Base-by-base conservation (phyloP, 2,113 vertebrate genomes). In the Patagioenas fasciata region DNA sequence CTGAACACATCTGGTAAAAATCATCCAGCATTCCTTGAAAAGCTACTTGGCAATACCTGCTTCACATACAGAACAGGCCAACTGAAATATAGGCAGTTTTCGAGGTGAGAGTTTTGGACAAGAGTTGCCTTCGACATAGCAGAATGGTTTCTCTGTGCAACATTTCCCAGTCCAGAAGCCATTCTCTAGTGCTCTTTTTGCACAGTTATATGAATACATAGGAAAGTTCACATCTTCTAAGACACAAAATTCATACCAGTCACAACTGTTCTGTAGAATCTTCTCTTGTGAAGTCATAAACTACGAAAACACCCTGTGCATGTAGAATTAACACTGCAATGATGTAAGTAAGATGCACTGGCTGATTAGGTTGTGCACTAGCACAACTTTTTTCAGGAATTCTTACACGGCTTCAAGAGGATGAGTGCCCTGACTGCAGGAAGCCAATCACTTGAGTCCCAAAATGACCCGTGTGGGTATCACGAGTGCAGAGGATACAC, bases 1-100 rank as follows among this genome's bases (percentile, higher is more conserved):
- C 89, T 66, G 56, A 88, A 66, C 57, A 84, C 80, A 89, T 91
- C 65, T 95, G 86, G 78, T 15, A 92, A 89, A 92, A 94, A 82
- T 95, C 80, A 92, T 38, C 56, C 32, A 71, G 75, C 69, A 65
- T 89, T 89, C 86, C 73, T 79, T 78, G 69, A 44, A 85, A 92
- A 91, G 51, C 54, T 67, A 3, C 40, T 94, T 92, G 91, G 85
- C 83, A 80, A 53, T 65, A 89, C 31, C 81, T 71, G 61, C 73
- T 42, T 89, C 64, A 62, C 24, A 64, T 31, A 73, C 29, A 62
- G 29, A 83, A 53, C 29, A 93, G 29, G 19, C 19, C 44, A 79
- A 32, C 19, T 87, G 71, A 87, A 47, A 75, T 12, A 48, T 1
- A 61, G 10, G 5, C 44, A 78, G 54, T 60, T 70, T 62, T 84